Evolutionary conservation across 2,797 vertebrate genomes (phyloP), one percentile per base, ranked within the genome.

Genomic region (Chiloscyllium punctatum): DNA sequence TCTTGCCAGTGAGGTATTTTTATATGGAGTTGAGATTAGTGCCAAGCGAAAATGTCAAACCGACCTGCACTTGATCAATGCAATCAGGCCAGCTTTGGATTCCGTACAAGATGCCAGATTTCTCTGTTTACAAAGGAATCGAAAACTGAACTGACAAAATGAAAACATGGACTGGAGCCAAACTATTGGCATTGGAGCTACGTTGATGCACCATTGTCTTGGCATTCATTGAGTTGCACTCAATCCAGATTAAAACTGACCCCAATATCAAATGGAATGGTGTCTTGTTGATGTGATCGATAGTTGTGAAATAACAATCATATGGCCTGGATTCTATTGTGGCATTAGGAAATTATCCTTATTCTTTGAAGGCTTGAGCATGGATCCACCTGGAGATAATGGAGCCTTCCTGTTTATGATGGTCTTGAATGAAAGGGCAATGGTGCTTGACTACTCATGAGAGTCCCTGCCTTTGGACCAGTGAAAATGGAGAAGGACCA

Each of bases 1-100:
- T 95, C 94, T 74, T 74, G 71, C 94, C 94, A 95, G 33, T 95
- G 71, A 95, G 94, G 94, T 95, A 95, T 95, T 95, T 95, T 95
- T 95, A 51, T 77, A 77, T 95, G 18, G 94, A 6, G 48, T 53
- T 1, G 94, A 74, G 94, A 95, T 95, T 74, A 74, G 69, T 95
- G 94, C 94, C 94, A 77, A 74, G 94, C 6, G 94, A 72, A 95
- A 95, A 95, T 95, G 94, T 95, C 94, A 95, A 95, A 95, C 71
- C 71, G 94, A 95, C 94, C 94, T 74, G 48, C 71, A 95, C 71
- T 95, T 95, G 94, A 51, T 95, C 71, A 74, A 74, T 95, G 74
- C 69, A 95, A 95, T 77, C 71, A 95, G 94, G 42, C 94, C 33
- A 72, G 51, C 42, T 72, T 95, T 95, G 94, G 71, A 95, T 95